Evolutionary conservation across 2,888 invertebrate genomes (phyloP), one percentile per base, ranked within the genome.

Genomic region (Ceramica pisi): DNA sequence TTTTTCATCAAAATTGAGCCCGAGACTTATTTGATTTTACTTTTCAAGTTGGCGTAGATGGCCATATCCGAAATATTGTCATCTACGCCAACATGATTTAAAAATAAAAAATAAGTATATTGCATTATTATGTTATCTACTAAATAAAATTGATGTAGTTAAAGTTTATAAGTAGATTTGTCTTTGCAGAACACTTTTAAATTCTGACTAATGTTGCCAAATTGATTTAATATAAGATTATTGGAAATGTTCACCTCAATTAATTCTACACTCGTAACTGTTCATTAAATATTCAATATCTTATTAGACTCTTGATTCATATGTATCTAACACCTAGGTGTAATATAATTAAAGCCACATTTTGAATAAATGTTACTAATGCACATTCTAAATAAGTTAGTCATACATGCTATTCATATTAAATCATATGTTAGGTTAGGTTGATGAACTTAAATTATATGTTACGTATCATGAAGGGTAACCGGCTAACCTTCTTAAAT

Each of bases 361-460:
- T 50, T n/a, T 19, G 7, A 55, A 74, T 41, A 50, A 50, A 75
- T 50, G 26, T 61, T 56, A 68, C 31, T 59, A 46, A 66, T 50
- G 2, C 14, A 31, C 41, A 55, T 66, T 55, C 10, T 55, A 31
- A 26, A 21, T 51, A 41, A 23, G 38, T 60, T 16, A 65, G n/a
- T 53, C 44, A 63, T n/a, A 55, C n/a, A 61, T 41, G 26, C 23
- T 56, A 48, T 10, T 35, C 51, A 8, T 51, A 35, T 56, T 21
- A 26, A 41, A 50, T 67, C 7, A 51, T 14, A 41, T 10, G 4
- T 19, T 21, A 41, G 55, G 14, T 31, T 64, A 41, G 63, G 23
- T 46, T 67, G n/a, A 46, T 41, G 60, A 71, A 77, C 78, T 67
- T n/a, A 9, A 60, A 14, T 55, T 1, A 31, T 21, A 41, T 16